Base-by-base conservation (phyloP, 2,797 vertebrate genomes). In the Acipenser ruthenus region DNA sequence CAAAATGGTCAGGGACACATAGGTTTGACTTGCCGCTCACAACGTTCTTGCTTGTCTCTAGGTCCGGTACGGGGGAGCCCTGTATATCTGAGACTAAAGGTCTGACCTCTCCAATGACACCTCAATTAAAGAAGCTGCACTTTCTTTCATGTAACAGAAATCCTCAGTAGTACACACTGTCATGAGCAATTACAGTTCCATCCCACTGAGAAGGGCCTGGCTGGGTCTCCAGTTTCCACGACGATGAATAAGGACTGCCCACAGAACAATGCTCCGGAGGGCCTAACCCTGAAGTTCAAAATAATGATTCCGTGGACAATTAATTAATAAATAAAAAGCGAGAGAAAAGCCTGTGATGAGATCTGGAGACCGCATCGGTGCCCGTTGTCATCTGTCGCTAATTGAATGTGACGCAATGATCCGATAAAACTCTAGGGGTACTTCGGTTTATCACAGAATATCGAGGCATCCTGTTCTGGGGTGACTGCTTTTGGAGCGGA, bases 391-490 rank as follows among this genome's bases (percentile, higher is more conserved):
- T 73, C 70, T 76, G 65, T 67, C 68, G 10, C 77, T 85, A 87
- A 87, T 83, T 82, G 75, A 75, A 86, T 81, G 83, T 77, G 83
- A 78, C 72, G 71, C 75, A 73, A 75, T 83, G 81, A 89, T 83
- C 80, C 83, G 78, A 84, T 85, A 79, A 81, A 84, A 81, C 84
- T 67, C 75, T 69, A 6, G 83, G 82, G 84, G 82, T 74, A 81
- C 82, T 82, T 69, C 68, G 78, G 79, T 82, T 84, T 89, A 83
- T 89, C 86, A 87, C 73, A 83, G 78, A 70, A 74, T 64, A 80
- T 83, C 75, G 84, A 74, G 70, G 63, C 63, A 62, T 71, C 66
- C 65, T 68, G 75, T 83, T 88, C 75, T 82, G 75, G 81, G 76
- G 69, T 80, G 76, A 74, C 73, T 81, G 80, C 73, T 60, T 73